Evolutionary conservation across 2,113 vertebrate species (phyloP).

Genomic region (Gnathonemus longibarbis): DNA sequence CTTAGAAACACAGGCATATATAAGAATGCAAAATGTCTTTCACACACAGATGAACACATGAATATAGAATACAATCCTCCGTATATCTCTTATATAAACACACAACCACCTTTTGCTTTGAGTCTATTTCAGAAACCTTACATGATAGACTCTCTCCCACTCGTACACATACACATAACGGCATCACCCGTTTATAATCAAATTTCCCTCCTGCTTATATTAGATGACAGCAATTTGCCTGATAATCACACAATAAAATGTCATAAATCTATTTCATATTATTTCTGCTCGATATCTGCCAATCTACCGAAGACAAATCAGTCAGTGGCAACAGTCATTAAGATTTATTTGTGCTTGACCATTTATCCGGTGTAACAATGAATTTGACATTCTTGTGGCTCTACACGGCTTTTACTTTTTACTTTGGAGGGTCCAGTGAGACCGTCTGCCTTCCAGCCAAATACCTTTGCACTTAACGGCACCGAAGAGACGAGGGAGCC

Average conservation of each 20-base stretch:
- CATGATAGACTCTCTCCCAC: neutral
- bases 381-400: neutral
- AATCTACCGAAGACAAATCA: neutral
- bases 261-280: neutral
- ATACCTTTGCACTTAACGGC: constrained; percentile 8
- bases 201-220: neutral
- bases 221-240: constrained; percentile 8
- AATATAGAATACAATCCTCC: neutral
- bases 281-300: neutral
- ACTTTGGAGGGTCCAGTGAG: neutral
- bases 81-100: neutral
- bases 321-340: neutral
- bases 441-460: neutral
- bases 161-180: neutral
- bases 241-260: neutral
- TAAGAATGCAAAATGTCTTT: neutral
- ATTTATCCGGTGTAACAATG: neutral
- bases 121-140: neutral
- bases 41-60: neutral
- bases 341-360: neutral
- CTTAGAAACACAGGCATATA: neutral
- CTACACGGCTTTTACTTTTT: neutral
- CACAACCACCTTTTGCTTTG: constrained; percentile 1
- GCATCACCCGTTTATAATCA: neutral
- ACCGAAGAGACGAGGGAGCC: neutral